phyloP scores from a whole-genome alignment of 2,888 invertebrate genomes.

The Anticlea derivata region DNA sequence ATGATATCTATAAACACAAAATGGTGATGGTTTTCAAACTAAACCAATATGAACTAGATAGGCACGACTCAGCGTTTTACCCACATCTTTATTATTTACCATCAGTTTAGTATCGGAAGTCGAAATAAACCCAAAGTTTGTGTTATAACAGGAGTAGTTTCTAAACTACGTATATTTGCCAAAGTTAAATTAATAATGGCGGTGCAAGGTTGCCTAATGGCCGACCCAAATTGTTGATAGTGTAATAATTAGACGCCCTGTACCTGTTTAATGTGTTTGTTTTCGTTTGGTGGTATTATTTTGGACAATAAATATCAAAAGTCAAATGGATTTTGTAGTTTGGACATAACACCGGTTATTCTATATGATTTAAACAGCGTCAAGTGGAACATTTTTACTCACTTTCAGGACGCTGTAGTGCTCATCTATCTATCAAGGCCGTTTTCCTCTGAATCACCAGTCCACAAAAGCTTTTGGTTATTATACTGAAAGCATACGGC shows the following conservation, averaged over 20 bases:
- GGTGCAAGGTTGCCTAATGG: constrained; percentile 54
- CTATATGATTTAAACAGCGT: too few species aligned
- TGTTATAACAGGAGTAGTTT: constrained; percentile 45
- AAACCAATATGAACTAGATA: too few species aligned
- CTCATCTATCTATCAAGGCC: too few species aligned
- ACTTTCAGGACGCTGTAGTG: too few species aligned
- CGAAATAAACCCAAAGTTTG: constrained; percentile 16
- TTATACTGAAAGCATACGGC: constrained; percentile 28
- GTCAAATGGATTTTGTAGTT: constrained; percentile 4
- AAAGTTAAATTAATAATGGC: constrained; percentile 61
- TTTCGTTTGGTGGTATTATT: constrained; percentile 51
- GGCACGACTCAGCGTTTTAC: background rate
- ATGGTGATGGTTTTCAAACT: too few species aligned
- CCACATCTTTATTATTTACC: background rate
- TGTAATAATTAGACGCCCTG: constrained; percentile 51
- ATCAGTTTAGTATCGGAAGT: constrained; percentile 6
- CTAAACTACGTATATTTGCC: constrained; percentile 47
- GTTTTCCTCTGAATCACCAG: too few species aligned
- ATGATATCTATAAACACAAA: too few species aligned
- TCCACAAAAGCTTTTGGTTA: too few species aligned
- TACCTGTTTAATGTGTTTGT: constrained; percentile 42
- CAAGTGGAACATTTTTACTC: too few species aligned
- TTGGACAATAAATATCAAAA: constrained; percentile 36
- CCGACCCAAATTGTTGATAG: constrained; percentile 54
- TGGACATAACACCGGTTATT: too few species aligned